A percentile compares a stretch with the other conserved stretches of the same genome.
Evolutionary conservation across 2,797 vertebrate genomes (phyloP).

Genomic region (Microchirus variegatus): DNA sequence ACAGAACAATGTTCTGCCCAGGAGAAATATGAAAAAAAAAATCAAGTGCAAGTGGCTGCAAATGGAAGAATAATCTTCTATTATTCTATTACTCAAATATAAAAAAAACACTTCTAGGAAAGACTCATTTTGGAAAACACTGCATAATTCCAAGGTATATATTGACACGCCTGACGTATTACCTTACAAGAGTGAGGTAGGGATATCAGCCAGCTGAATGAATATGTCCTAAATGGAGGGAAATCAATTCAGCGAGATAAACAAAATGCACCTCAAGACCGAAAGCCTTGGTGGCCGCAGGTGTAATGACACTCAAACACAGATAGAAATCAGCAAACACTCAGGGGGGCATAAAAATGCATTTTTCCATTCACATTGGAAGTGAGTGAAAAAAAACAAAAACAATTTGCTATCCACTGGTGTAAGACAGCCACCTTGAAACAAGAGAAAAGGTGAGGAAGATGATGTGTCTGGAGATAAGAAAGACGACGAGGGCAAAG

Average conservation of each 20-base stretch:
- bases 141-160: slow-evolving; percentile 30
- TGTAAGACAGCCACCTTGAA: slow-evolving; percentile 31
- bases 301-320: slow-evolving; percentile 62
- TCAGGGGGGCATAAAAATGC: slow-evolving; percentile 46
- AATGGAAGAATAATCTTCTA: slow-evolving; percentile 36
- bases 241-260: slow-evolving; percentile 63
- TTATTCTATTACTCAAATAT: slow-evolving; percentile 49
- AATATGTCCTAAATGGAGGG: slow-evolving; percentile 31
- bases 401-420: slow-evolving; percentile 3
- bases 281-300: slow-evolving; percentile 46
- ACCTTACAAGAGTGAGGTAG: slow-evolving; percentile 49
- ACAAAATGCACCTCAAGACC: slow-evolving; percentile 51
- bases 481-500: slow-evolving; percentile 52
- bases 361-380: not conserved
- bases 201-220: slow-evolving; percentile 45
- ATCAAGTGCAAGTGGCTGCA: slow-evolving; percentile 39
- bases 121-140: not conserved
- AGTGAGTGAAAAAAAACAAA: not conserved
- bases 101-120: slow-evolving; percentile 1
- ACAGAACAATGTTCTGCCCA: slow-evolving; percentile 63
- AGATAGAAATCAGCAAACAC: slow-evolving; percentile 71
- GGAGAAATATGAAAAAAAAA: slow-evolving; percentile 59
- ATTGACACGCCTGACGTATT: slow-evolving; percentile 36
- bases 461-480: slow-evolving; percentile 55
- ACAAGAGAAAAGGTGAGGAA: slow-evolving; percentile 54